These are phyloP conservation scores for Achatina immaculata DNA, from an alignment of 1,140 invertebrate species.

Conservation along the genomic window DNA sequence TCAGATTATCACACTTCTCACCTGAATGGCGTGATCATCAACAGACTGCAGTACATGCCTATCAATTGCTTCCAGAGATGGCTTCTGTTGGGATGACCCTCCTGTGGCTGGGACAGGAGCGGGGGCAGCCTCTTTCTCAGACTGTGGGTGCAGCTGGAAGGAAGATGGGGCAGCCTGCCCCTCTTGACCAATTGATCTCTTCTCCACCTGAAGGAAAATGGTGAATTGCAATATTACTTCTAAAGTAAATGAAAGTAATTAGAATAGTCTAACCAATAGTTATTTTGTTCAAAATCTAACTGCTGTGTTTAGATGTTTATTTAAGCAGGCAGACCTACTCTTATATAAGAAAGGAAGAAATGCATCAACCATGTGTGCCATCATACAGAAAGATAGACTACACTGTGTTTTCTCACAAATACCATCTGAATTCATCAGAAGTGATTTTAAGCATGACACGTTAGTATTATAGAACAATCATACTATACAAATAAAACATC, in stretches of 20 bases:
- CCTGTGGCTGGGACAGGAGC: conserved; percentile 49
- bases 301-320: no score
- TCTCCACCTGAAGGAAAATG: conserved; percentile 47
- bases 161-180: conserved; percentile 53
- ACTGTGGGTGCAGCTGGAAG: conserved; percentile 57
- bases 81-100: conserved; percentile 57
- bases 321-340: no score
- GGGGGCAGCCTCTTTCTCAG: conserved; percentile 45
- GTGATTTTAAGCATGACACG: no score
- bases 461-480: no score
- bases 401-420: no score
- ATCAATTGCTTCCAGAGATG: conserved; percentile 63
- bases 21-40: conserved; percentile 69
- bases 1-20: conserved; percentile 35
- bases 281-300: no score
- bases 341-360: no score
- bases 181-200: conserved; percentile 53
- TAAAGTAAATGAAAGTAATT: neutral
- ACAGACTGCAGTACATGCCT: conserved; percentile 66
- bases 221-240: neutral
- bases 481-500: no score
- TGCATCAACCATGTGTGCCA: no score
- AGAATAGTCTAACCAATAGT: no score
- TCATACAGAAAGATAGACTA: no score
- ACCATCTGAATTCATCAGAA: no score